Percentiles rank a stretch among this genome's conserved stretches.
These are phyloP conservation scores for Hoplostethus atlanticus DNA, from an alignment of 2,797 vertebrate genomes.

Conservation along the genomic window DNA sequence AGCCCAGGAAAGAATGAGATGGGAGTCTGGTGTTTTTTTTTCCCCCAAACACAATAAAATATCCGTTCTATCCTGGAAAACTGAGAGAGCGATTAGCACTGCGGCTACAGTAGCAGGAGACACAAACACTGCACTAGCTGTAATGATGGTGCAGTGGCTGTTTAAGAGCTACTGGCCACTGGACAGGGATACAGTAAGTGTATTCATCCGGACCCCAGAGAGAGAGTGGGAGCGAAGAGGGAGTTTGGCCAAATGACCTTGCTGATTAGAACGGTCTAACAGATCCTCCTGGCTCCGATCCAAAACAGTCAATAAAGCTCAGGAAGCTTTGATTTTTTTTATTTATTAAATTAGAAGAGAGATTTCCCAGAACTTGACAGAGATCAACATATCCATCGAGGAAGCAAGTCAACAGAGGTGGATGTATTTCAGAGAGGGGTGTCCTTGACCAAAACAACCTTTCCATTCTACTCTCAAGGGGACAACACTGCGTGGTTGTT, in stretches of 20 bases:
- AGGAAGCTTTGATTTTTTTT: conserved; percentile 7
- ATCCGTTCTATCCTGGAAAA: conserved; percentile 50
- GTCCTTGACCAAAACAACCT: conserved; percentile 24
- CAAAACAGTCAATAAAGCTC: conserved; percentile 44
- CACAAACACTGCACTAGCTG: conserved; percentile 18
- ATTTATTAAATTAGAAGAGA: not conserved
- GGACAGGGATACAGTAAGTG: conserved; percentile 13
- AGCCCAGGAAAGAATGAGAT: conserved; percentile 64
- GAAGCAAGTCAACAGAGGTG: conserved; percentile 20
- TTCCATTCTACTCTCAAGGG: conserved; percentile 30
- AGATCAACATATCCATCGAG: conserved; percentile 2
- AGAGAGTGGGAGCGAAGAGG: conserved; percentile 15
- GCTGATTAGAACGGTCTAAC: conserved; percentile 55
- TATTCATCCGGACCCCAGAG: conserved; percentile 29
- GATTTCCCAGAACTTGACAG: not conserved
- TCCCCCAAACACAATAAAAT: conserved; percentile 58
- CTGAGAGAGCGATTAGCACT: conserved; percentile 32
- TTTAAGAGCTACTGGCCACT: conserved; percentile 10
- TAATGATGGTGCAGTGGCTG: conserved; percentile 23
- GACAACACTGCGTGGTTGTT: conserved; percentile 12
- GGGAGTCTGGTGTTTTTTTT: conserved; percentile 44
- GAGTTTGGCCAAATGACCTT: conserved; percentile 48
- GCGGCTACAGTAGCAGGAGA: conserved; percentile 8
- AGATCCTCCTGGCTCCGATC: conserved; percentile 36
- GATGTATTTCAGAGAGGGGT: conserved; percentile 7